Evolutionary conservation across 2,797 vertebrate species (phyloP), one percentile per base, ranked within the genome.

Genomic region (Harpagifer antarcticus): DNA sequence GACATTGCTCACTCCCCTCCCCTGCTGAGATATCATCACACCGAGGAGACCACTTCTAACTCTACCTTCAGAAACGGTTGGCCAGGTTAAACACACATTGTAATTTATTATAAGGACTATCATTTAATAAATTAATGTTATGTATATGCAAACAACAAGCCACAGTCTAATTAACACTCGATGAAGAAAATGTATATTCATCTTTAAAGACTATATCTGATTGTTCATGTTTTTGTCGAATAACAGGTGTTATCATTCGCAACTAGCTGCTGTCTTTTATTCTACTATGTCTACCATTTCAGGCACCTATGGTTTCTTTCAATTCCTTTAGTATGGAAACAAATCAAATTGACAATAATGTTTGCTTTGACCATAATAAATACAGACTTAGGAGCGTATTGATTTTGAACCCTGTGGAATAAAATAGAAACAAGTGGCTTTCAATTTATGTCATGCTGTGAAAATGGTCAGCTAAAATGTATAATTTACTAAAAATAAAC

Each of bases 21-120:
- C 78, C 71, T 15, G 68, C 78, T 81, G 79, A 56, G 72, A 71
- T 74, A 81, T 56, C 61, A 71, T 78, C 80, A 60, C 81, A 72
- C 72, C 33, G 72, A 9, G 13, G 66, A 69, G 72, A 57, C 55
- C 78, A 68, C 58, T 72, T 69, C 59, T 74, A 43, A 53, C 63
- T 15, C 45, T 17, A 3, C 43, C 20, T 5, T 74, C 61, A 81
- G 48, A 44, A 73, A 68, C 69, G 64, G 45, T 59, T 67, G 49
- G 52, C 45, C 12, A 53, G 44, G 61, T 71, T 69, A 52, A 72
- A 75, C 44, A 43, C 17, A 5, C 4, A 1, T 20, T 43, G 27
- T 3, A 31, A 72, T 62, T 53, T 23, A 50, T 45, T 47, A 63
- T 33, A 13, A n/a, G 6, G 1, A 55, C 14, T 48, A 37, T 27